Base-by-base conservation (phyloP, 2,888 invertebrate genomes). In the Parnassius orleans region DNA sequence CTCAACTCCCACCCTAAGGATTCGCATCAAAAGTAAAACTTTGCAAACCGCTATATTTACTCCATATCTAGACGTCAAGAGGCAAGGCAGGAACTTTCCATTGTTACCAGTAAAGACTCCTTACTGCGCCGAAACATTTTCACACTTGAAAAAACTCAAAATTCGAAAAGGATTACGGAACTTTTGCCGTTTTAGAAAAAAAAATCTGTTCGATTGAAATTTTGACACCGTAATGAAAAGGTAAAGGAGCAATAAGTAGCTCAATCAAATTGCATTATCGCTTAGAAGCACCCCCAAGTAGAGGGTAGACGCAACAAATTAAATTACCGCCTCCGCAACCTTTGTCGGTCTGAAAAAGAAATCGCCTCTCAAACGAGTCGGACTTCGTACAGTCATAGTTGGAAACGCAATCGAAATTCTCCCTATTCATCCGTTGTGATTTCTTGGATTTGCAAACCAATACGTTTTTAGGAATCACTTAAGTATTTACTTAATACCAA, bases 201-300 rank as follows among this genome's bases (percentile, higher is more conserved):
- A 67, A 63, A 63, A 70, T 73, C 66, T 66, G 69, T 73, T 69
- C 69, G 66, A 80, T 81, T 75, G 78, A 80, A 81, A 81, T 78
- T 80, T 79, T 74, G 78, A 73, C 73, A 72, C 64, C 61, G 74
- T 84, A 86, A 87, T 89, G 84, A 84, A 86, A 85, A 81, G 81
- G 84, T 83, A 87, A 88, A 87, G 82, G 78, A 79, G 81, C 86
- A 86, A 84, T 90, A 87, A 90, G 87, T 83, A 83, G 85, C 84
- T 82, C 81, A 79, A 86, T 86, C 83, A 85, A 85, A 89, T 88
- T 81, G 87, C 81, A 87, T 89, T 90, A 90, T 83, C 83, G 78
- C 81, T 76, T 69, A 67, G 76, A 68, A 72, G 75, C 79, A 76
- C 74, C 80, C 81, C 79, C 75, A 74, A 62, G 69, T 68, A 74